These are phyloP conservation scores for Chironomus striatipennis DNA, from an alignment of 1,140 invertebrate genomes.

Conservation along the genomic window DNA sequence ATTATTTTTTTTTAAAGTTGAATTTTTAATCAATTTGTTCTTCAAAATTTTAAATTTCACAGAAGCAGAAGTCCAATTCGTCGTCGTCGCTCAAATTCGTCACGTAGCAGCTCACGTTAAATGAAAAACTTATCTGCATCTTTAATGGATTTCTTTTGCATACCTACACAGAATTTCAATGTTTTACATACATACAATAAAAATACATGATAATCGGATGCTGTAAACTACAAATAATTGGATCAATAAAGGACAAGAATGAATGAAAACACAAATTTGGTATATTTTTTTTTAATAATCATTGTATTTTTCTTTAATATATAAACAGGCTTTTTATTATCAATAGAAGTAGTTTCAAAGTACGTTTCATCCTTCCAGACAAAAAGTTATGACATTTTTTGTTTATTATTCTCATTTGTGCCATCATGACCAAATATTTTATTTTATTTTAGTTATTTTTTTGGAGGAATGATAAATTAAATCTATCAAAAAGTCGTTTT, in stretches of 20 bases:
- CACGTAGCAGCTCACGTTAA: conserved; percentile 37
- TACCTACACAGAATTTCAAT: not conserved
- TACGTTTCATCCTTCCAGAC: too few relatives aligned
- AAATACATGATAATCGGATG: not conserved
- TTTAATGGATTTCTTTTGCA: not conserved
- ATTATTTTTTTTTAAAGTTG: too few relatives aligned
- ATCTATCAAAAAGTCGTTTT: too few relatives aligned
- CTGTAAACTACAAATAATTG: not conserved
- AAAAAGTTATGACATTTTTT: too few relatives aligned
- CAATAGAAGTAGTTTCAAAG: not conserved
- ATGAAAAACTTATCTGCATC: conserved; percentile 33
- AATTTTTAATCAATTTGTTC: too few relatives aligned
- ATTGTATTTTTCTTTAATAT: not conserved
- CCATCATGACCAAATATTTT: not conserved
- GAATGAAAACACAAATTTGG: not conserved
- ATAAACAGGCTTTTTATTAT: conserved; percentile 1
- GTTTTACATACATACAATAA: not conserved
- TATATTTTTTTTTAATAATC: too few relatives aligned
- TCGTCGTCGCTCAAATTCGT: conserved; percentile 36
- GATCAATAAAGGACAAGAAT: not conserved
- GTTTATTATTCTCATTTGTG: not conserved
- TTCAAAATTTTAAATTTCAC: too few relatives aligned
- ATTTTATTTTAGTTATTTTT: not conserved
- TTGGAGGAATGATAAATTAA: too few relatives aligned
- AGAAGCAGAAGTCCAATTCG: conserved; percentile 25